Evolutionary conservation across 35 echinoderm and acorn worm species (phyloP), one percentile per base, ranked within the genome.

Genomic region (Ptychodera flava): DNA sequence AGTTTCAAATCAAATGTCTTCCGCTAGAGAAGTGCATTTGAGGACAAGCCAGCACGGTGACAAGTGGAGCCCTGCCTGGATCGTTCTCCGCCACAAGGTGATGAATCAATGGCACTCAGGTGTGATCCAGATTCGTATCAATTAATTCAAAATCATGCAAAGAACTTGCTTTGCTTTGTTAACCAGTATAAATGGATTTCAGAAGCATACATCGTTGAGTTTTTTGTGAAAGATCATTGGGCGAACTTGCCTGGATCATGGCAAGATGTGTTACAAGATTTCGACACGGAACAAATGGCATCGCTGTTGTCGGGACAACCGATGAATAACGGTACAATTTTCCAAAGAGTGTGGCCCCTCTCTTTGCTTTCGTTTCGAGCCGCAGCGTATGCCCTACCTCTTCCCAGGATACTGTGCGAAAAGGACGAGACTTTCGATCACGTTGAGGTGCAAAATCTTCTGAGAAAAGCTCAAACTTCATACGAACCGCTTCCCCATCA

Each of bases 201-300:
- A 35, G 85, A 93, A 81, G 81, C 92, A 15, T 88, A 93, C 83
- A 85, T 93, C 79, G 92, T 93, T 79, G 94, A 97, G 38, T 97
- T 93, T 78, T 97, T 93, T 34, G 79, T 88, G 30, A 97, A 97
- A 84, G 88, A 97, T 33, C 91, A 90, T 85, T 97, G 94, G 94
- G 36, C 80, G 22, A 84, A 31, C 37, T 77, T 93, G 0, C 86
- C 94, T 0, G 37, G 32, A 33, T 81, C 88, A 27, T 92, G 94
- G 91, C 94, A 92, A 78, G 32, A 37, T 33, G 36, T 76, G 36
- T 82, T 97, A 15, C 28, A 78, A 35, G 88, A 78, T 12, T 16
- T 96, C 31, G 75, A 89, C 31, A 80, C 82, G 33, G 75, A 34
- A 30, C 45, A 90, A 1, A 33, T 90, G 31, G 87, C 88, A n/a